Base-by-base conservation (phyloP, 2,888 invertebrate species). In the Epinotia ramella region DNA sequence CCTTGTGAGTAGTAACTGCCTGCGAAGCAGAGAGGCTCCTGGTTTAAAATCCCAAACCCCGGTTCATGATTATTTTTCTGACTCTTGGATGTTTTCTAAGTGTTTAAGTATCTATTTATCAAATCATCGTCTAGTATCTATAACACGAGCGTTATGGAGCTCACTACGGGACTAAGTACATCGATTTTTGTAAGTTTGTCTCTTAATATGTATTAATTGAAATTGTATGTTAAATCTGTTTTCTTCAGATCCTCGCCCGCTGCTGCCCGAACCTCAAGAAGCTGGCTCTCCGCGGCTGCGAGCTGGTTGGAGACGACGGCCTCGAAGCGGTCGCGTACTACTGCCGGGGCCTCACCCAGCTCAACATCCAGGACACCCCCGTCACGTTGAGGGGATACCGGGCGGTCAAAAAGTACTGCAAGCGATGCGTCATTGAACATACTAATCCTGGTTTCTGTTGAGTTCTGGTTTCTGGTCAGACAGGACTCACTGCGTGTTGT, bases 291-390 rank as follows among this genome's bases (percentile, higher is more conserved):
- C 96, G 98, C 84, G 98, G 98, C 83, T 99, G 99, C 93, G 98
- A 98, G 93, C 95, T 98, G 83, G 96, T 99, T 46, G 98, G 98
- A 2, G 98, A 99, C 88, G 96, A 97, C 73, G 99, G 99, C 0
- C 79, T 94, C 0, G 97, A 98, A 88, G 96, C 97, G 71, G 96
- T 99, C 11, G 98, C 98, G 0, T 98, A 98, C 87, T 98, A 98
- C 87, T 98, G 98, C 84, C 95, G 98, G 60, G 98, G 98, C 0
- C 93, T 99, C 57, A 98, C 98, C 74, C 98, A 98, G 86, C 95
- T 99, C 12, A 98, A 98, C 88, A 98, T 99, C 79, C 98, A 98
- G 85, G 98, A 98, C 89, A 98, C 98, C 78, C 97, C 98, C 77
- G 97, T 99, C 81, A 97, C 98, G 5, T 92, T 98, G 63, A 96